A percentile compares a stretch with the other conserved stretches of the same genome.
Conservation (phyloP, 2,113 vertebrate genomes). For the Hepsetus odoe region DNA sequence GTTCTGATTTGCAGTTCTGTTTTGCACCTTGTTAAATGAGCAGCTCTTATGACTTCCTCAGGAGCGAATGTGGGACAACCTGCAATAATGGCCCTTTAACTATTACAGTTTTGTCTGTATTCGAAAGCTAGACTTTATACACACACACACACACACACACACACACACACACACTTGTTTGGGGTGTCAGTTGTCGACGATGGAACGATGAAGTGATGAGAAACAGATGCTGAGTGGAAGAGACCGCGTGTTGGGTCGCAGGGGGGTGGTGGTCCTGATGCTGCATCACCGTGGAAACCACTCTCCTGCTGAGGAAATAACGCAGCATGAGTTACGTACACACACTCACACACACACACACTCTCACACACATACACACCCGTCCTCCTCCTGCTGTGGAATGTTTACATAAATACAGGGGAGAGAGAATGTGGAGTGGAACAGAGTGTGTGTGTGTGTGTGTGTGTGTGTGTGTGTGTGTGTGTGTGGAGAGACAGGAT, state of each 20-base stretch:
- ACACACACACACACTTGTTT: not conserved
- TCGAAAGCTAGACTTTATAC: no score
- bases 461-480: no score
- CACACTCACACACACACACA: conserved; percentile 16
- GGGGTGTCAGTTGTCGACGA: not conserved
- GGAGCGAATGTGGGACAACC: no score
- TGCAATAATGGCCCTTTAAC: no score
- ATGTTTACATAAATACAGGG: not conserved
- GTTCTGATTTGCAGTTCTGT: no score
- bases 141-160: no score
- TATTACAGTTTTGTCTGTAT: no score
- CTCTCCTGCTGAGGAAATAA: conserved; percentile 3
- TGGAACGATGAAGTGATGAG: not conserved
- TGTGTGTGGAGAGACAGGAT: not conserved
- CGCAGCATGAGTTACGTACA: not conserved
- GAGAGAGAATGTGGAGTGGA: not conserved
- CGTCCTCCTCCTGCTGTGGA: not conserved
- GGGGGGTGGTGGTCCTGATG: not conserved
- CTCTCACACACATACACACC: not conserved
- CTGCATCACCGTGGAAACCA: not conserved
- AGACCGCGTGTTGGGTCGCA: no score
- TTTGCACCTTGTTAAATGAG: no score
- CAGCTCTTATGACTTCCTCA: no score
- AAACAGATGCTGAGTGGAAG: not conserved
- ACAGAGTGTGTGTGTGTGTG: not conserved